phyloP scores from a whole-genome alignment of 2,113 vertebrate genomes.

The Nestor notabilis region DNA sequence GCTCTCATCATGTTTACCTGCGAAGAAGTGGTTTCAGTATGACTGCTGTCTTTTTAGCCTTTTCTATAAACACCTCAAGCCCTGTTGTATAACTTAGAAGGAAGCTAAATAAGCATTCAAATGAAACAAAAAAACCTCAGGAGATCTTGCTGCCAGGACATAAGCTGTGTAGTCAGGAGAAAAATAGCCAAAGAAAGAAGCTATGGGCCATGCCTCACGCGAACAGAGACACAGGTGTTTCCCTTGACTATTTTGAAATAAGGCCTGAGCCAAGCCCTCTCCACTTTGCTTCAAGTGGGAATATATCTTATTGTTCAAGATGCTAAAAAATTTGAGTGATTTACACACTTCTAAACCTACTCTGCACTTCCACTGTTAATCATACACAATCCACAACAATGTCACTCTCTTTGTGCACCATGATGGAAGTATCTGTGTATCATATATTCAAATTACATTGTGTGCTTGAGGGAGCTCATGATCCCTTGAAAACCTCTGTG shows the following conservation, averaged over 20 bases:
- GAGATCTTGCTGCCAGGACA: constrained; percentile 15
- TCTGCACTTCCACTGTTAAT: neutral
- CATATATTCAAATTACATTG: constrained; percentile 49
- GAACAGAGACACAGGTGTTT: constrained; percentile 15
- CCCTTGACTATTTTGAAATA: constrained; percentile 37
- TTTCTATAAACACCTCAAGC: constrained; percentile 16
- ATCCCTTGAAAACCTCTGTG: constrained; percentile 17
- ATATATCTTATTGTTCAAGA: neutral
- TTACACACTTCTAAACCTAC: neutral
- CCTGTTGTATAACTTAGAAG: neutral
- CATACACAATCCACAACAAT: constrained; percentile 9
- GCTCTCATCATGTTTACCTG: constrained; percentile 2
- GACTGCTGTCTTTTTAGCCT: constrained; percentile 20
- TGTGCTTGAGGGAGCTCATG: neutral
- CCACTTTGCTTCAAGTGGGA: neutral
- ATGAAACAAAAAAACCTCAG: constrained; percentile 26
- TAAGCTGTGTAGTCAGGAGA: constrained; percentile 8
- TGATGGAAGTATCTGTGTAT: neutral
- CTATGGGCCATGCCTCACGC: neutral
- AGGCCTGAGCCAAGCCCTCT: neutral
- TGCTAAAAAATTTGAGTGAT: constrained; percentile 7
- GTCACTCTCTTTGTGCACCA: constrained; percentile 4
- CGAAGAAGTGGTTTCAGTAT: constrained; percentile 24
- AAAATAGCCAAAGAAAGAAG: constrained; percentile 30
- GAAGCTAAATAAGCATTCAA: constrained; percentile 42